Conservation (phyloP, 2,113 vertebrate species). For the Ptilonorhynchus violaceus region DNA sequence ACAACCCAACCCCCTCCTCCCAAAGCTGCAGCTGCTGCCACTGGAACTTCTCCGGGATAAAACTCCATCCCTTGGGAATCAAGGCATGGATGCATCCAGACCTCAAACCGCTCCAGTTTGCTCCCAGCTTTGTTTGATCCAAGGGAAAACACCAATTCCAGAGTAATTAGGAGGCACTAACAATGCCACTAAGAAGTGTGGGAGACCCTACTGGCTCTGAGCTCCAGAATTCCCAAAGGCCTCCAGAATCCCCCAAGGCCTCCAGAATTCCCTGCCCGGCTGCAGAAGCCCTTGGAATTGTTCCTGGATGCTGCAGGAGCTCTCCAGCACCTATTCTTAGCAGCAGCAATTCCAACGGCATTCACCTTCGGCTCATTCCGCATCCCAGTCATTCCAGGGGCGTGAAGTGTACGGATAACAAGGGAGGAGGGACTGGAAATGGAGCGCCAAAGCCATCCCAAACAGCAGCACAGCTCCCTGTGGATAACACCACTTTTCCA, state of each 20-base stretch:
- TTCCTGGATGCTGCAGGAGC: background rate
- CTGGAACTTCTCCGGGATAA: background rate
- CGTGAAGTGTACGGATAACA: rapidly evolving
- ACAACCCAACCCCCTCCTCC: background rate
- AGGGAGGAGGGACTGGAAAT: background rate
- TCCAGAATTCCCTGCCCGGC: too few species aligned
- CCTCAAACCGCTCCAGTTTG: background rate
- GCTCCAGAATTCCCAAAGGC: background rate
- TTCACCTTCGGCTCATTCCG: background rate
- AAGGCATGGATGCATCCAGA: background rate
- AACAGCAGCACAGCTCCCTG: background rate
- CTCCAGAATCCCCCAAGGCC: too few species aligned
- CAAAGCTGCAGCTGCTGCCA: background rate
- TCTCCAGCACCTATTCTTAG: background rate
- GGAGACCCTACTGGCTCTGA: background rate
- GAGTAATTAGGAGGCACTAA: too few species aligned
- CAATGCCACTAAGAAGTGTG: rapidly evolving
- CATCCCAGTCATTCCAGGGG: background rate
- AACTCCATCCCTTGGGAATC: background rate
- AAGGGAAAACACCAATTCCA: background rate
- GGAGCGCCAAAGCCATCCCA: rapidly evolving
- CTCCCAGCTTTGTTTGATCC: background rate
- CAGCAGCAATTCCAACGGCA: background rate
- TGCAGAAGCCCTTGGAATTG: background rate
- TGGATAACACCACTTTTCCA: rapidly evolving